A percentile compares a stretch with the other conserved stretches of the same genome.
Conservation (phyloP, 64 coral and sea anemone species). For the Trachythela sp. region DNA sequence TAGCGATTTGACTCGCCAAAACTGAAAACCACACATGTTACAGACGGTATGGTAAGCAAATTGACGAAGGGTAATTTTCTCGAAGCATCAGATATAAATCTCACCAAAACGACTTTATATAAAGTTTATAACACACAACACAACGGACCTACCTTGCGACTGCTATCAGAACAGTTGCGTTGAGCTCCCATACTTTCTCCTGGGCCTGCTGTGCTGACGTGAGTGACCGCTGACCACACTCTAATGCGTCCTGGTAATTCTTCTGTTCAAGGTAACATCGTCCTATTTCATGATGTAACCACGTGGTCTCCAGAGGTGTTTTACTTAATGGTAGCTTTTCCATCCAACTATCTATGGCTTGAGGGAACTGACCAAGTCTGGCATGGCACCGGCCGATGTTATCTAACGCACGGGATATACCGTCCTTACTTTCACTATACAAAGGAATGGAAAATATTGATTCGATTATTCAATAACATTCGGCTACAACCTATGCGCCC, state of each 20-base stretch:
- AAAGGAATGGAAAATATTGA: not conserved
- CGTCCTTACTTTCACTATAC: conserved; percentile 74
- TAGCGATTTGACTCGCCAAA: too few relatives aligned
- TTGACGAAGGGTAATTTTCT: too few relatives aligned
- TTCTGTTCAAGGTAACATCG: conserved; percentile 88
- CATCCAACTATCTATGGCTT: conserved; percentile 90
- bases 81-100: too few relatives aligned
- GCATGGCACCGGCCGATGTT: conserved; percentile 83
- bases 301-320: conserved; percentile 83
- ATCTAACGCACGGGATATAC: conserved; percentile 81
- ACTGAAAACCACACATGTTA: too few relatives aligned
- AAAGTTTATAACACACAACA: not conserved
- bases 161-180: conserved; percentile 91
- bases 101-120: not conserved
- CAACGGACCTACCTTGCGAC: conserved; percentile 66
- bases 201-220: conserved; percentile 80
- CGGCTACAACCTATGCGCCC: too few relatives aligned
- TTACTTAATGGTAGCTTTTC: conserved; percentile 84
- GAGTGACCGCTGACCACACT: conserved; percentile 93
- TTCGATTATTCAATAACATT: too few relatives aligned
- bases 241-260: conserved; percentile 90
- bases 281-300: conserved; percentile 91
- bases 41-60: too few relatives aligned
- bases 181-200: conserved; percentile 93
- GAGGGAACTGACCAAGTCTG: conserved; percentile 72